Evolutionary conservation across 2,113 vertebrate species (phyloP), one percentile per base, ranked within the genome.

Genomic region (Perca schrenkii): DNA sequence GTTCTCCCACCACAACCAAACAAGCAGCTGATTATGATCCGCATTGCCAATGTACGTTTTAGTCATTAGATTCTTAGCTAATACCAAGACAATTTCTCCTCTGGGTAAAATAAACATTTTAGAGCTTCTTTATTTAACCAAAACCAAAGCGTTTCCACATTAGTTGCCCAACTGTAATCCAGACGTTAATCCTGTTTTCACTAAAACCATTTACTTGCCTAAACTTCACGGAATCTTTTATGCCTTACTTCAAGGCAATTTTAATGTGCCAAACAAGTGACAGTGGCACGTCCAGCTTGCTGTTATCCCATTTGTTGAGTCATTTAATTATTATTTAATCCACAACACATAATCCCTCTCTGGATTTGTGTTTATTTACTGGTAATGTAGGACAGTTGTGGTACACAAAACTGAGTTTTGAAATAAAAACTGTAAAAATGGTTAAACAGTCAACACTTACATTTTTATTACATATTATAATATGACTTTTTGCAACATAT

Each of bases 251-350:
- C 22, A 43, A 43, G 36, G 47, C 53, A 53, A 71, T 65, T 62
- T 53, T 53, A 3, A 61, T 19, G 2, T 62, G 47, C 31, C 25
- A 52, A 40, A 52, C 28, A 53, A 57, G 40, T 63, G 57, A 74
- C 40, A 47, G 25, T 72, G 46, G 14, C 22, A 53, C 8, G 40
- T 65, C 40, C 43, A 22, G 21, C 50, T 47, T 40, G 4, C 6
- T 17, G 3, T 58, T 58, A 22, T 17, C 52, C 22, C 53, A 58
- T 67, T 57, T 57, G 46, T 22, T 5, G 1, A 67, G 8, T 75
- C 31, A 65, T 77, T 65, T 16, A 72, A 83, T 77, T 65, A 72
- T n/a, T 31, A 25, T 17, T 4, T 57, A 75, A 74, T 64, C 65
- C 64, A 50, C 13, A 4, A 7, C 0, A 60, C 58, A n/a, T 52